phyloP scores from a whole-genome alignment of 2,888 invertebrate genomes.

The Phlogophora meticulosa region DNA sequence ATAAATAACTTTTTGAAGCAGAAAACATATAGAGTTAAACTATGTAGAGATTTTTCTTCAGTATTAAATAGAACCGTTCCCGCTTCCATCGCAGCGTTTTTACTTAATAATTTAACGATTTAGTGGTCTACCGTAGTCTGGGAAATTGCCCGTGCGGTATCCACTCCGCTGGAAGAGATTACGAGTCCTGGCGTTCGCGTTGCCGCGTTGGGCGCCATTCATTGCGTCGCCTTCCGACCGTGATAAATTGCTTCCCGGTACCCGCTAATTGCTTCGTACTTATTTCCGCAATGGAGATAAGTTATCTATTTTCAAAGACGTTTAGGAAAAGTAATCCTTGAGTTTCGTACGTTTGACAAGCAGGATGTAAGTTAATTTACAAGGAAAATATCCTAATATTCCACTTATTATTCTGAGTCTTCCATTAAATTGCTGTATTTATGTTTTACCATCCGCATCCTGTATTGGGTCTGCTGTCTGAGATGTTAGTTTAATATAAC shows the following conservation, averaged over 20 bases:
- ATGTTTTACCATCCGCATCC: too few relatives aligned
- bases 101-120: conserved; percentile 46
- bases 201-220: conserved; percentile 54
- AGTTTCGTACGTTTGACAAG: background rate
- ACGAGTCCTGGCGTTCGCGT: conserved; percentile 45
- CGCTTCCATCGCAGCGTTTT: conserved; percentile 21
- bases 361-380: background rate
- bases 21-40: background rate
- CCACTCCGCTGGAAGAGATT: conserved; percentile 71
- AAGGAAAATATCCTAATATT: too few relatives aligned
- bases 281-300: conserved; percentile 40
- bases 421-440: too few relatives aligned
- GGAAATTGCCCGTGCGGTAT: conserved; percentile 60
- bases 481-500: too few relatives aligned
- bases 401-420: too few relatives aligned
- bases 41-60: background rate
- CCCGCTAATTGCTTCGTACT: conserved; percentile 60
- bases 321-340: background rate
- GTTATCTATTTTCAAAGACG: conserved; percentile 10
- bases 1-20: background rate
- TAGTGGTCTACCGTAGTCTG: conserved; percentile 39
- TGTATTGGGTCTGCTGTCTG: too few relatives aligned
- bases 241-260: conserved; percentile 65
- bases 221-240: conserved; percentile 57
- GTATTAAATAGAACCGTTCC: conserved; percentile 6